Percentiles rank a stretch among this genome's conserved stretches.
phyloP scores from a whole-genome alignment of 2,888 invertebrate genomes.

The Ceriagrion tenellum region DNA sequence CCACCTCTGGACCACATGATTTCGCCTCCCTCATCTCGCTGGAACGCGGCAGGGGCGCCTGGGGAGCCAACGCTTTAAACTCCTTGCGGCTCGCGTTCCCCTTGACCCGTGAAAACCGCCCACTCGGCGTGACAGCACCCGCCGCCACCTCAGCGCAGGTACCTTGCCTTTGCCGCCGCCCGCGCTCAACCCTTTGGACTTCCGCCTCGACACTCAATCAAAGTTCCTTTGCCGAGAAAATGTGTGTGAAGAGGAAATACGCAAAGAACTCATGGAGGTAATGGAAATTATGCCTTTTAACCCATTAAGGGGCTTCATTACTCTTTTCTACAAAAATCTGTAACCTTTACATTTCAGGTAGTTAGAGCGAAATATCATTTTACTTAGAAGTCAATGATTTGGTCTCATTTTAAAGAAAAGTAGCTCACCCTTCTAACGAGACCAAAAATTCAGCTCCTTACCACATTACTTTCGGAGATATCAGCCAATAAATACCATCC shows the following conservation, averaged over 20 bases:
- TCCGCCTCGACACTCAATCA: not conserved
- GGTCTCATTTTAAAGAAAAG: no score
- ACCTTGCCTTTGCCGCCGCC: not conserved
- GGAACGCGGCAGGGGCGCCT: not conserved
- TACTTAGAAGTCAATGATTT: no score
- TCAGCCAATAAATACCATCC: no score
- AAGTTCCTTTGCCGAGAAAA: not conserved
- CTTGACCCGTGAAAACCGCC: not conserved
- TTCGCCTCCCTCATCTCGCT: not conserved
- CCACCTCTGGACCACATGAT: not conserved
- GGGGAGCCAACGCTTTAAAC: not conserved
- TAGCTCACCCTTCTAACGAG: no score
- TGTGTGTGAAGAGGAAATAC: not conserved
- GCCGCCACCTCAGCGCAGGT: not conserved
- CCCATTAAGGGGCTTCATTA: no score
- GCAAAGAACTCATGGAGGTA: no score
- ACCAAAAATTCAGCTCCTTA: no score
- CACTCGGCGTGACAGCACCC: not conserved
- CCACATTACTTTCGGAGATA: no score
- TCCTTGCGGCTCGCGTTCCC: not conserved
- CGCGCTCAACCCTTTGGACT: not conserved
- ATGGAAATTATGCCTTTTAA: no score
- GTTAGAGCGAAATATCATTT: no score
- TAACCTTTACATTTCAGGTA: no score
- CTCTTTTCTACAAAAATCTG: no score